Evolutionary conservation across 1,140 invertebrate genomes (phyloP).

Genomic region (Drosophila triauraria): DNA sequence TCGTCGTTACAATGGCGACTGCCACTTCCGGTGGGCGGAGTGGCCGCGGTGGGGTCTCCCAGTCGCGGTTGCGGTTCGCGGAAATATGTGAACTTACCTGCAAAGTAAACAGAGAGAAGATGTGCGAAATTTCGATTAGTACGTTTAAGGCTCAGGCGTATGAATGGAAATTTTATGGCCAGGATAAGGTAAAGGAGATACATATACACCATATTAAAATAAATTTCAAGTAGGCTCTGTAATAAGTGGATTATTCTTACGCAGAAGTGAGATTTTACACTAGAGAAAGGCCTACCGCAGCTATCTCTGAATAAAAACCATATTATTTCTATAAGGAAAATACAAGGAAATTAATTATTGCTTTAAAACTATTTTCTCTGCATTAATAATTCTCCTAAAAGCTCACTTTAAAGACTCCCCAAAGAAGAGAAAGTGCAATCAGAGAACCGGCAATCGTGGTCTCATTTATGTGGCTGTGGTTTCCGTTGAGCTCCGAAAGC

Average conservation of each 20-base stretch:
- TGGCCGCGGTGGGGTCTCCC: background rate
- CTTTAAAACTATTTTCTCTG: background rate
- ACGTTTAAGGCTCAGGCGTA: conserved; percentile 19
- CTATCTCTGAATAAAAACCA: too few species aligned
- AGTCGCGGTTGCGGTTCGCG: conserved; percentile 23
- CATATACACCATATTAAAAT: background rate
- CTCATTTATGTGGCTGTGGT: conserved; percentile 1
- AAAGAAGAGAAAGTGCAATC: conserved; percentile 14
- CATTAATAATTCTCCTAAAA: background rate
- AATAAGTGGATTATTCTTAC: background rate
- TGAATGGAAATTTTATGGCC: conserved; percentile 2
- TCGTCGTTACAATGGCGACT: conserved; percentile 69
- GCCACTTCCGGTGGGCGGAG: conserved; percentile 41
- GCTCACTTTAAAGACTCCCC: background rate
- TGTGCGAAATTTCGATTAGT: conserved; percentile 63
- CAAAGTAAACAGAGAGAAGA: conserved; percentile 50
- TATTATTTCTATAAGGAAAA: background rate
- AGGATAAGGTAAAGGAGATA: background rate
- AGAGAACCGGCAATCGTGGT: background rate
- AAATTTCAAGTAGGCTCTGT: too few species aligned
- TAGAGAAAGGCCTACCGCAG: too few species aligned
- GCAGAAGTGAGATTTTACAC: too few species aligned
- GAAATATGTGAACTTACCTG: conserved; percentile 76
- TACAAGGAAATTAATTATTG: background rate
- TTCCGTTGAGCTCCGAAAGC: conserved; percentile 7